Evolutionary conservation across 2,888 invertebrate genomes (phyloP).

Genomic region (Epinotia bilunana): DNA sequence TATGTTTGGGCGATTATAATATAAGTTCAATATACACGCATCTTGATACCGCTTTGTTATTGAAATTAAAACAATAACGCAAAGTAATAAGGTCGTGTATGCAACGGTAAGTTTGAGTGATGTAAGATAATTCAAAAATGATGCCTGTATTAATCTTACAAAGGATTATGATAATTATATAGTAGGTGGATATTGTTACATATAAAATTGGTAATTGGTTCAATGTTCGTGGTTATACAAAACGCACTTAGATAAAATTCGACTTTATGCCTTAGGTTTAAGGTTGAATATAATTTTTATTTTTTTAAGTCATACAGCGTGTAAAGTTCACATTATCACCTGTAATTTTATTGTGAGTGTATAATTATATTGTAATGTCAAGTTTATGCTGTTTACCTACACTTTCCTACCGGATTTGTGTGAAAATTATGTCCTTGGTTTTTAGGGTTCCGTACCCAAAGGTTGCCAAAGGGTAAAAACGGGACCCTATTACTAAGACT

Average conservation of each 20-base stretch:
- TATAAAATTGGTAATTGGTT: slow-evolving; percentile 26
- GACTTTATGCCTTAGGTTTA: neutral
- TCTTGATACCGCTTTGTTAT: neutral
- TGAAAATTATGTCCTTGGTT: slow-evolving; percentile 8
- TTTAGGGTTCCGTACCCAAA: neutral
- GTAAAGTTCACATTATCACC: slow-evolving; percentile 35
- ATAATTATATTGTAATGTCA: slow-evolving; percentile 34
- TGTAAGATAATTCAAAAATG: neutral
- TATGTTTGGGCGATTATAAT: neutral
- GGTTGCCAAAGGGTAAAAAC: too few species aligned
- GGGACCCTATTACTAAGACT: too few species aligned
- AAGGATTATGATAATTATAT: slow-evolving; percentile 40
- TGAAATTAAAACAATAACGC: neutral
- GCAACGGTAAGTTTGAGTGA: neutral
- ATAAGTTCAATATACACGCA: neutral
- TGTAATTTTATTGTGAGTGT: slow-evolving; percentile 9
- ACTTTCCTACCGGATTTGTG: slow-evolving; percentile 4
- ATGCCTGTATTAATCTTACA: slow-evolving; percentile 11
- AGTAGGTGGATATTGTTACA: slow-evolving; percentile 34
- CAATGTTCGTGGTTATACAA: neutral
- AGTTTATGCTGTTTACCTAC: slow-evolving; percentile 25
- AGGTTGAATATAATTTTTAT: neutral
- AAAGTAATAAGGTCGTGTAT: neutral
- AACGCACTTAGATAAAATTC: neutral
- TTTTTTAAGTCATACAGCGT: slow-evolving; percentile 13